Percentiles rank a stretch among this genome's conserved stretches.
phyloP scores from a whole-genome alignment of 2,888 invertebrate genomes.

The Nycteola revayana region DNA sequence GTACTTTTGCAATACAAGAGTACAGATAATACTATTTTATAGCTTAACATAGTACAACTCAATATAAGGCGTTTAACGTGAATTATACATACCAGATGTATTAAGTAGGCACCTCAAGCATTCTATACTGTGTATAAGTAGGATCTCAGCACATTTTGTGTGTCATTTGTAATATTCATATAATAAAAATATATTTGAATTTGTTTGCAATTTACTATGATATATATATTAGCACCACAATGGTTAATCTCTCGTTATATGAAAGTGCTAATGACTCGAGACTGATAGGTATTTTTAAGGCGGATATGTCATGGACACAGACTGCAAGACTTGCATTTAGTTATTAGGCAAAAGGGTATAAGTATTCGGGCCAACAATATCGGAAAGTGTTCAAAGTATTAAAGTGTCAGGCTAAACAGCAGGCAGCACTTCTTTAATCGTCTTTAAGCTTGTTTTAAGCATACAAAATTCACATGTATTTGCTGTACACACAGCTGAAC shows the following conservation, averaged over 20 bases:
- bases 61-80: conserved; percentile 1
- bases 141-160: conserved; percentile 37
- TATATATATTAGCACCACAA: conserved; percentile 14
- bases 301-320: conserved; percentile 11
- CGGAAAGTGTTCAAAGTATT: too few species aligned
- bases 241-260: conserved; percentile 1
- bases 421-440: too few species aligned
- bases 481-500: too few species aligned
- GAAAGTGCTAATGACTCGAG: conserved; percentile 16
- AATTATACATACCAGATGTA: conserved; percentile 6
- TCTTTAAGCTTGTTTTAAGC: too few species aligned
- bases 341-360: too few species aligned
- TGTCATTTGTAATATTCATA: conserved; percentile 6
- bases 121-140: conserved; percentile 29
- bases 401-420: too few species aligned
- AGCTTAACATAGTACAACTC: too few species aligned
- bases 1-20: too few species aligned
- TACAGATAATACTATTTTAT: too few species aligned
- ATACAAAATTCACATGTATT: too few species aligned
- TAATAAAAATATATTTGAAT: conserved; percentile 17
- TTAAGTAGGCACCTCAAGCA: conserved; percentile 41
- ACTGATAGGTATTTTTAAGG: conserved; percentile 17
- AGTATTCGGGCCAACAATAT: too few species aligned
- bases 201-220: conserved; percentile 13
- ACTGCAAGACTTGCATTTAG: too few species aligned